phyloP scores from a whole-genome alignment of 2,797 vertebrate genomes.

The Cynopterus sphinx region DNA sequence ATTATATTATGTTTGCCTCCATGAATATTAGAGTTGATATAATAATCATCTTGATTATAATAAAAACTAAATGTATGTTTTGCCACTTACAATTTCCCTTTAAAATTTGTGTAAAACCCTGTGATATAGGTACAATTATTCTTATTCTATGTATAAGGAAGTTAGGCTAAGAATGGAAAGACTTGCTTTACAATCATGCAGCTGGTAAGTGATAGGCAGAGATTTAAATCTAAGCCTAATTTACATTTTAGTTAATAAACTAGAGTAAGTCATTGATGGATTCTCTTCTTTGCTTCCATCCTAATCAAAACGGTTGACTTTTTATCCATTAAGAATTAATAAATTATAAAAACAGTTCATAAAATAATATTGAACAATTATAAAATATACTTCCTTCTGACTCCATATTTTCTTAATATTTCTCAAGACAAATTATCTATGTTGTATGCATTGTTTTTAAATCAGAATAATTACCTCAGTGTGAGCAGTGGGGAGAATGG shows the following conservation, averaged over 20 bases:
- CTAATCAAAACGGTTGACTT: background rate
- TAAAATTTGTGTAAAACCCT: background rate
- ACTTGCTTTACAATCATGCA: background rate
- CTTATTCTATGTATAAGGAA: background rate
- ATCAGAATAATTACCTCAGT: background rate
- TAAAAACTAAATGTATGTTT: background rate
- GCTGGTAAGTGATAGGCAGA: background rate
- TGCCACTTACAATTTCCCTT: background rate
- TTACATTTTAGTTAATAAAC: background rate
- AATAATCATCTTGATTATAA: background rate
- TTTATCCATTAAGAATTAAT: background rate
- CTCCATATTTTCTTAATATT: background rate
- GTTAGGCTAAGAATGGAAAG: background rate
- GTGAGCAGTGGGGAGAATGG: background rate
- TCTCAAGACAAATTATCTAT: background rate
- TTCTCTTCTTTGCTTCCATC: background rate
- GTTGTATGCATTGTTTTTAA: background rate
- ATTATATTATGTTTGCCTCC: background rate
- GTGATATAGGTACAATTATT: background rate
- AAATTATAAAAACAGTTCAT: background rate
- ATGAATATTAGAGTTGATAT: background rate
- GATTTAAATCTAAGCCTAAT: background rate
- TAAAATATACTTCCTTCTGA: background rate
- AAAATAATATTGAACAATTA: background rate
- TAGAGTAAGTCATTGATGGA: background rate